phyloP scores from a whole-genome alignment of 2,888 invertebrate genomes.

The Cactoblastis cactorum region DNA sequence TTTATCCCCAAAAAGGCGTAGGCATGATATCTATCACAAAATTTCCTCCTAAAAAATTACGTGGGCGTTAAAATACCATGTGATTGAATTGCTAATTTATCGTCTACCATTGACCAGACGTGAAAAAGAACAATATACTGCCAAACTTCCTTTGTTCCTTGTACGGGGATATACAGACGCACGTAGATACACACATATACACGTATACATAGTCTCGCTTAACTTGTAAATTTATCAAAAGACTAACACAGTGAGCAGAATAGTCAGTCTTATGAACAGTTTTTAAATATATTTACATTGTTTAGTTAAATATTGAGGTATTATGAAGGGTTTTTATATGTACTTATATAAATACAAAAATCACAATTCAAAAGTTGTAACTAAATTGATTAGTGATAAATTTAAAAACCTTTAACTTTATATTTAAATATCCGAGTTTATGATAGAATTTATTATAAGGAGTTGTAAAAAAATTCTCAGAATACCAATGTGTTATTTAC shows the following conservation, averaged over 20 bases:
- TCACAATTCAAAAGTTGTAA: too few relatives aligned
- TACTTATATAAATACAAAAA: too few relatives aligned
- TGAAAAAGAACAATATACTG: constrained; percentile 60
- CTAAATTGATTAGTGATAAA: too few relatives aligned
- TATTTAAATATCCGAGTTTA: too few relatives aligned
- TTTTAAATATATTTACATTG: too few relatives aligned
- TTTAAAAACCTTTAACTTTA: too few relatives aligned
- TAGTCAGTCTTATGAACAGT: constrained; percentile 8
- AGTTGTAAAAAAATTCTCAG: background rate
- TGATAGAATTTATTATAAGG: too few relatives aligned
- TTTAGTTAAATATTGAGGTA: background rate
- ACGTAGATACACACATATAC: constrained; percentile 21
- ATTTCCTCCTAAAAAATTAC: background rate
- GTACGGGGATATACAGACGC: constrained; percentile 33
- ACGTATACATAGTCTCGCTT: constrained; percentile 40
- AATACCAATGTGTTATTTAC: background rate
- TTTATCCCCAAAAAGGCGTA: too few relatives aligned
- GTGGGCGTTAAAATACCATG: constrained; percentile 42
- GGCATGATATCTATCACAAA: background rate
- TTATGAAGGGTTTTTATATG: background rate
- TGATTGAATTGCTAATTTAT: constrained; percentile 59
- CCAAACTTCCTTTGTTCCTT: constrained; percentile 75
- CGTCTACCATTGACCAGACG: constrained; percentile 51
- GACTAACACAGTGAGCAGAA: constrained; percentile 16
- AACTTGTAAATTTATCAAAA: constrained; percentile 25